These are phyloP conservation scores for Rhyacophila evoluta DNA, from an alignment of 2,888 invertebrate species.

Conservation along the genomic window DNA sequence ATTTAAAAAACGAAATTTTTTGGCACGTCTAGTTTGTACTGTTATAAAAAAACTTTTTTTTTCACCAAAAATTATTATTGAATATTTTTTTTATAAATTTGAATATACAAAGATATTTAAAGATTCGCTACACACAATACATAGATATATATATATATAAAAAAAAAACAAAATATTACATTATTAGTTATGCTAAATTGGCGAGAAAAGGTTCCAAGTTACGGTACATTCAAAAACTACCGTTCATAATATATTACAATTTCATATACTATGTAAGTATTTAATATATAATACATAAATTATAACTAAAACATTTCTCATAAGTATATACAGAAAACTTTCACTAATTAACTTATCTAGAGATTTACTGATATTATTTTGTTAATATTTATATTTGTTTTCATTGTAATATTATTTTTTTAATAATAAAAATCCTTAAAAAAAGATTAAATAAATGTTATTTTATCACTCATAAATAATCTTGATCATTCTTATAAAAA, in stretches of 20 bases:
- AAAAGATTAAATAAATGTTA: neutral
- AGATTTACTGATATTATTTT: conserved; percentile 21
- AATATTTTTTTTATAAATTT: neutral
- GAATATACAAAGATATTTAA: neutral
- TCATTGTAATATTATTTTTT: neutral
- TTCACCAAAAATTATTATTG: neutral
- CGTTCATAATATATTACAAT: neutral
- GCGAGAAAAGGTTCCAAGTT: conserved; percentile 46
- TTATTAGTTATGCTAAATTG: conserved; percentile 36
- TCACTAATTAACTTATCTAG: conserved; percentile 20
- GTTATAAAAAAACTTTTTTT: neutral
- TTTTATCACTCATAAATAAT: neutral
- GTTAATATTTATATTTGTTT: conserved; percentile 12
- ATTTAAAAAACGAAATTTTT: neutral
- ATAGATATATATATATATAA: no score
- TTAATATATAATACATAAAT: no score
- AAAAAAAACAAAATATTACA: conserved; percentile 1
- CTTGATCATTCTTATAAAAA: neutral
- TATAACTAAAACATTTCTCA: conserved; percentile 28
- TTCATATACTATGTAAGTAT: neutral
- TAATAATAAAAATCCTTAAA: neutral
- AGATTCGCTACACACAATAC: neutral
- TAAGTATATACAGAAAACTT: conserved; percentile 35
- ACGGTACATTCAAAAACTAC: neutral
- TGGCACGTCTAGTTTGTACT: conserved; percentile 7